Percentiles rank a stretch among this genome's conserved stretches.
Evolutionary conservation across 2,113 vertebrate species (phyloP).

Genomic region (Rana temporaria): DNA sequence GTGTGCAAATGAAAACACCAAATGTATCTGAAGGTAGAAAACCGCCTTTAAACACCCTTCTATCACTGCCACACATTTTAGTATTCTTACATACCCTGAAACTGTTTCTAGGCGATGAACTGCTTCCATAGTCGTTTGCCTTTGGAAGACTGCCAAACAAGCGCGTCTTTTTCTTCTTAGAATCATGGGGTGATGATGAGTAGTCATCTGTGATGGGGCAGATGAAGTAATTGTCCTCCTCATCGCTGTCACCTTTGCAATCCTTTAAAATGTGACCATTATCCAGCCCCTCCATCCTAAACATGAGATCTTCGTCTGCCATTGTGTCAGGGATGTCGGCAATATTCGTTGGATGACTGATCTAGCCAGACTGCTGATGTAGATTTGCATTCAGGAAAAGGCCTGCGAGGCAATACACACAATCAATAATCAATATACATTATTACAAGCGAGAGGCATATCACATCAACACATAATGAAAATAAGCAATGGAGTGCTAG

Average conservation of each 20-base stretch:
- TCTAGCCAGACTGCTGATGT: constrained; percentile 62
- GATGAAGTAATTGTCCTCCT: constrained; percentile 85
- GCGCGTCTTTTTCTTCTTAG: constrained; percentile 70
- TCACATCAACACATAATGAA: no score
- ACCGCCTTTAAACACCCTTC: no score
- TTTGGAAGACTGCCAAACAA: constrained; percentile 73
- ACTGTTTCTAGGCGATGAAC: constrained; percentile 77
- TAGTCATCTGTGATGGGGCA: constrained; percentile 86
- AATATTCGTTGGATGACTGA: constrained; percentile 38
- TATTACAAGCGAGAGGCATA: neutral
- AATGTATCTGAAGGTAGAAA: no score
- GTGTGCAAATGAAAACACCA: no score
- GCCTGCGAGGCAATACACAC: neutral
- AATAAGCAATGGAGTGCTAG: no score
- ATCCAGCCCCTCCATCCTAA: constrained; percentile 89
- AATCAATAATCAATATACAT: constrained; percentile 3
- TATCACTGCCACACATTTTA: no score
- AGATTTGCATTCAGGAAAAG: constrained; percentile 40
- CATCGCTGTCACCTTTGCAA: constrained; percentile 74
- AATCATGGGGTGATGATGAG: constrained; percentile 66
- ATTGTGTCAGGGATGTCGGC: constrained; percentile 65
- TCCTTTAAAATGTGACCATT: constrained; percentile 61
- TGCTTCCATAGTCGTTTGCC: constrained; percentile 71
- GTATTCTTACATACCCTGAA: constrained; percentile 78
- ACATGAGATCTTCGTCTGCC: constrained; percentile 96